Evolutionary conservation across 2,797 vertebrate species (phyloP).

Genomic region (Aratinga solstitialis): DNA sequence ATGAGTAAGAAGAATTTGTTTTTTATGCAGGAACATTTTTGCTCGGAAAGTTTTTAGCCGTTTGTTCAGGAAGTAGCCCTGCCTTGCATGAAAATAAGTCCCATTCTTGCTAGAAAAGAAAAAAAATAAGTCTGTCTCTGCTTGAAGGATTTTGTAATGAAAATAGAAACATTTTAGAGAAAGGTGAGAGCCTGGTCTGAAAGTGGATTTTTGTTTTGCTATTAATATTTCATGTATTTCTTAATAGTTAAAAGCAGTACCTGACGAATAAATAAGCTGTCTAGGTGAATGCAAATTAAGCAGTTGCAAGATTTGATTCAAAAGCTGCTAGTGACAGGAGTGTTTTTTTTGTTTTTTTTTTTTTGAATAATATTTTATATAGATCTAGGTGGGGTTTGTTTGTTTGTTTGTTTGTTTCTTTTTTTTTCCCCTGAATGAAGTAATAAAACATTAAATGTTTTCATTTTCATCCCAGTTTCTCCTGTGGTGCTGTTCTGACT

Average conservation of each 20-base stretch:
- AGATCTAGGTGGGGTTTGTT: background rate
- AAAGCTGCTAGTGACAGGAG: background rate
- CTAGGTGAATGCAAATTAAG: background rate
- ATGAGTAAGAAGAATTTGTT: background rate
- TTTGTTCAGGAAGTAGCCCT: background rate
- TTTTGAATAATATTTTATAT: background rate
- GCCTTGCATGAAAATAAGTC: background rate
- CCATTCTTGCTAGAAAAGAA: background rate
- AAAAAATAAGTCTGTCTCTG: background rate
- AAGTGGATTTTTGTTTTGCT: background rate
- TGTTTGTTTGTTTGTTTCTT: background rate
- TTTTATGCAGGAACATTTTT: background rate
- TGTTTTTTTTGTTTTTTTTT: fast-evolving
- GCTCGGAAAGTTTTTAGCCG: background rate
- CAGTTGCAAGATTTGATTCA: background rate
- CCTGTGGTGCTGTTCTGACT: background rate
- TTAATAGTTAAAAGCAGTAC: background rate
- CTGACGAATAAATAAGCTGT: background rate
- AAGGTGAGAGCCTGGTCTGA: background rate
- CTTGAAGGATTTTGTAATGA: background rate
- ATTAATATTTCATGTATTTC: background rate
- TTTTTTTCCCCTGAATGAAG: background rate
- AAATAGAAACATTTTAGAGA: background rate
- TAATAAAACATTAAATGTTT: background rate
- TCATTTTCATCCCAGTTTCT: background rate